phyloP scores from a whole-genome alignment of 35 echinoderm and acorn worm genomes.

The Heliocidaris erythrogramma region DNA sequence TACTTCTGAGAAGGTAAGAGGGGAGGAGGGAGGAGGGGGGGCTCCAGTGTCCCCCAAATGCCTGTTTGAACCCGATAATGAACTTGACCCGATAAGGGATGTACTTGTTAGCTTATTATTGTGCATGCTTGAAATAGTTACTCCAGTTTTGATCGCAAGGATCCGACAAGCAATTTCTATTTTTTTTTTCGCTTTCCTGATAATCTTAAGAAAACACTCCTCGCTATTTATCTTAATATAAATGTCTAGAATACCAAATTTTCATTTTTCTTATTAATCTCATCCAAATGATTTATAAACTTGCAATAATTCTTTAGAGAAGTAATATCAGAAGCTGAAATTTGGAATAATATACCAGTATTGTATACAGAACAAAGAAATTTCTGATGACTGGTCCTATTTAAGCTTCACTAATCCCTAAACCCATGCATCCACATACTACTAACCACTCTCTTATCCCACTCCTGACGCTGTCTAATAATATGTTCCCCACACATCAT shows the following conservation, averaged over 20 bases:
- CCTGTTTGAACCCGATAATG: neutral
- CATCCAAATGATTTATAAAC: too few relatives aligned
- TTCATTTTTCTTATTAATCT: too few relatives aligned
- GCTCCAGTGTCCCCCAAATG: neutral
- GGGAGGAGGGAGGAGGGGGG: neutral
- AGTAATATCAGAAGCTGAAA: too few relatives aligned
- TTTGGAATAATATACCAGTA: too few relatives aligned
- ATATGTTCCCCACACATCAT: neutral
- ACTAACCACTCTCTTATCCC: neutral
- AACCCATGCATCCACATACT: too few relatives aligned
- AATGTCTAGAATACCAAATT: too few relatives aligned
- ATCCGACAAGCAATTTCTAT: neutral
- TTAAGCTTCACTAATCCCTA: too few relatives aligned
- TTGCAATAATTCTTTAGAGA: too few relatives aligned
- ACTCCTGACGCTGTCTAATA: neutral
- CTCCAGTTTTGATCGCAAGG: neutral
- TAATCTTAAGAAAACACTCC: neutral
- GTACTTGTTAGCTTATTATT: slow-evolving; percentile 4
- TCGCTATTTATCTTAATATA: too few relatives aligned
- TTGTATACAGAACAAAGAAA: too few relatives aligned
- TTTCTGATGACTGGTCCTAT: too few relatives aligned
- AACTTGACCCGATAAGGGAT: neutral
- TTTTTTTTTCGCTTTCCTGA: neutral
- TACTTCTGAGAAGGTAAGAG: too few relatives aligned
- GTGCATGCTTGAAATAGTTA: neutral